Conservation (phyloP, 2,888 invertebrate species). For the Zygothrica quintamaculata region DNA sequence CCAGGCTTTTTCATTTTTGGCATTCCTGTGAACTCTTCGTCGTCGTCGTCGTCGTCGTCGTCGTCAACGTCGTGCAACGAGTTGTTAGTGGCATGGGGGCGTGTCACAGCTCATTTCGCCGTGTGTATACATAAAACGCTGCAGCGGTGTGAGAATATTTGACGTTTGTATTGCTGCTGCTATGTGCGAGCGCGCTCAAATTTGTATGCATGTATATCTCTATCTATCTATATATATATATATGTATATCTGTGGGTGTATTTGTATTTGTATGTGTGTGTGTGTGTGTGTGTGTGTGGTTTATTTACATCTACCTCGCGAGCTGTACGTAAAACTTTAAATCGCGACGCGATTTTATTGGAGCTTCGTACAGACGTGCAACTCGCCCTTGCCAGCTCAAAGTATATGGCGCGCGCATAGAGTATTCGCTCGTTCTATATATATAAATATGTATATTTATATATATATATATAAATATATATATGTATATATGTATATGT, state of each 20-base stretch:
- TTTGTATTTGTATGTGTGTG: constrained; percentile 17
- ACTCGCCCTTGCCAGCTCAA: constrained; percentile 46
- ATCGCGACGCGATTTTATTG: constrained; percentile 81
- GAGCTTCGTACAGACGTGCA: constrained; percentile 67
- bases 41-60: constrained; percentile 44
- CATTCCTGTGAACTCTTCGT: constrained; percentile 55
- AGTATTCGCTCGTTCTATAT: constrained; percentile 46
- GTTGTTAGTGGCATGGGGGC: constrained; percentile 65
- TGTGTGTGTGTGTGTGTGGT: constrained; percentile 39
- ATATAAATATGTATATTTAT: too few relatives aligned
- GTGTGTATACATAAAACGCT: constrained; percentile 30
- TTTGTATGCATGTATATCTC: constrained; percentile 12
- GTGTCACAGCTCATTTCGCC: constrained; percentile 73
- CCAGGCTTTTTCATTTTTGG: constrained; percentile 70
- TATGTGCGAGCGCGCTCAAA: constrained; percentile 27
- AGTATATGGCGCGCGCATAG: constrained; percentile 72
- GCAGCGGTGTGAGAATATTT: constrained; percentile 53
- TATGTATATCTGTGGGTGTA: constrained; percentile 20
- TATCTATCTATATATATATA: not conserved
- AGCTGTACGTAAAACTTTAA: constrained; percentile 75
- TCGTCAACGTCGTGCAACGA: constrained; percentile 55
- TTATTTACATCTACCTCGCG: constrained; percentile 73
- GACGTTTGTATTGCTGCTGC: constrained; percentile 30
- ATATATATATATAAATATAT: constrained; percentile 24
- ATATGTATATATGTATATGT: too few relatives aligned